A percentile compares a stretch with the other conserved stretches of the same genome.
These are phyloP conservation scores for Drosophila quinaria DNA, from an alignment of 2,888 invertebrate genomes.

Conservation along the genomic window DNA sequence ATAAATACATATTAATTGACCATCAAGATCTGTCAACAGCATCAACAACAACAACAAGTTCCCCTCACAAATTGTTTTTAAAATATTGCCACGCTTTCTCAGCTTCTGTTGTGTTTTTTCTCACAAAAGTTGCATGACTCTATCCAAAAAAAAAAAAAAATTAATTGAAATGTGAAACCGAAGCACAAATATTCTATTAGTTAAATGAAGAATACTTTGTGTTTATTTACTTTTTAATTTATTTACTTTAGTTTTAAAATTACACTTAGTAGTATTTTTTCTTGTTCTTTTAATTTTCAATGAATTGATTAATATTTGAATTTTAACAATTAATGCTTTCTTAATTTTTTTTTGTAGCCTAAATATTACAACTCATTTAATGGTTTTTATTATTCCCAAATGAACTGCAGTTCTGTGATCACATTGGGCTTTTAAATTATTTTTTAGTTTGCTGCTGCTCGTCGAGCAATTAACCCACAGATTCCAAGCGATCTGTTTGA, in stretches of 20 bases:
- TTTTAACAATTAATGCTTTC: too few species aligned
- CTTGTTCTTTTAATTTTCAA: neutral
- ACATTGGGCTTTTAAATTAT: neutral
- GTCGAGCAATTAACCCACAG: slow-evolving; percentile 32
- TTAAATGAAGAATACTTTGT: neutral
- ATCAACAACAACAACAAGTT: slow-evolving; percentile 47
- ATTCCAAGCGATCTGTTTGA: slow-evolving; percentile 22
- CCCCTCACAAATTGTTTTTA: slow-evolving; percentile 72
- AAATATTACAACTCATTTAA: neutral
- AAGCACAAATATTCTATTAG: slow-evolving; percentile 32
- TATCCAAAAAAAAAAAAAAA: slow-evolving; percentile 9
- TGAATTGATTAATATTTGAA: neutral
- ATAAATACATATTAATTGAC: slow-evolving; percentile 69
- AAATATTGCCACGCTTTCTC: slow-evolving; percentile 76
- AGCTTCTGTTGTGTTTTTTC: slow-evolving; percentile 40
- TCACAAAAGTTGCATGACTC: slow-evolving; percentile 57
- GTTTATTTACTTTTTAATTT: neutral
- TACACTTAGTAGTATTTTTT: neutral
- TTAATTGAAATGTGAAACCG: neutral
- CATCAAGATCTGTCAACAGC: slow-evolving; percentile 65
- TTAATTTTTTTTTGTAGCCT: too few species aligned
- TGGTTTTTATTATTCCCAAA: neutral
- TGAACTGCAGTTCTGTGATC: neutral
- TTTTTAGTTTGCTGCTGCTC: neutral
- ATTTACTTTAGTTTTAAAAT: neutral